Evolutionary conservation across 1,140 invertebrate genomes (phyloP).

Genomic region (Conopomorpha cramerella): DNA sequence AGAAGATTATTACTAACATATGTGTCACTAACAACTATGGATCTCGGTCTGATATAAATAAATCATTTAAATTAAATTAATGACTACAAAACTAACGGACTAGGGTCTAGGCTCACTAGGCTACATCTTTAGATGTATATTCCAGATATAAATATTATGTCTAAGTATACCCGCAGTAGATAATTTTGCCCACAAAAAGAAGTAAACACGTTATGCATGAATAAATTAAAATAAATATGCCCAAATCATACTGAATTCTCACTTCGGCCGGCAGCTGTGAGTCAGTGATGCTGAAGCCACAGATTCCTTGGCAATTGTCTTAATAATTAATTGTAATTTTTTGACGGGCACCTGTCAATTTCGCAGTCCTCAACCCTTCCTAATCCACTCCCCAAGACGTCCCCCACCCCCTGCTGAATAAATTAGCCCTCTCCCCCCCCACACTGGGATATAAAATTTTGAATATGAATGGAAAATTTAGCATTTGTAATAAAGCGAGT

Average conservation of each 20-base stretch:
- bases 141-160: no score
- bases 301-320: conserved; percentile 28
- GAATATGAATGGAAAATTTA: conserved; percentile 87
- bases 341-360: conserved; percentile 59
- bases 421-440: conserved; percentile 65
- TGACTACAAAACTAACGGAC: no score
- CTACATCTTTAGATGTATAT: no score
- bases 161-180: conserved; percentile 2
- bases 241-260: neutral
- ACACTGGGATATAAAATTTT: conserved; percentile 82
- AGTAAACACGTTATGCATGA: no score
- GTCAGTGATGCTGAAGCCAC: conserved; percentile 9
- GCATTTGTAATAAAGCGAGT: conserved; percentile 76
- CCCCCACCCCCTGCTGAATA: conserved; percentile 60
- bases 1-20: no score
- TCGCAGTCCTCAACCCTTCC: conserved; percentile 47
- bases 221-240: neutral
- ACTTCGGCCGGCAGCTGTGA: no score
- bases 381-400: conserved; percentile 53
- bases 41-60: no score
- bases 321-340: conserved; percentile 60
- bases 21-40: no score
- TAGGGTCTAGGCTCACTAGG: no score
- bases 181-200: conserved; percentile 10
- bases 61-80: no score